Percentiles rank a stretch among this genome's conserved stretches.
Conservation (phyloP, 2,888 invertebrate genomes). For the Blera fallax region DNA sequence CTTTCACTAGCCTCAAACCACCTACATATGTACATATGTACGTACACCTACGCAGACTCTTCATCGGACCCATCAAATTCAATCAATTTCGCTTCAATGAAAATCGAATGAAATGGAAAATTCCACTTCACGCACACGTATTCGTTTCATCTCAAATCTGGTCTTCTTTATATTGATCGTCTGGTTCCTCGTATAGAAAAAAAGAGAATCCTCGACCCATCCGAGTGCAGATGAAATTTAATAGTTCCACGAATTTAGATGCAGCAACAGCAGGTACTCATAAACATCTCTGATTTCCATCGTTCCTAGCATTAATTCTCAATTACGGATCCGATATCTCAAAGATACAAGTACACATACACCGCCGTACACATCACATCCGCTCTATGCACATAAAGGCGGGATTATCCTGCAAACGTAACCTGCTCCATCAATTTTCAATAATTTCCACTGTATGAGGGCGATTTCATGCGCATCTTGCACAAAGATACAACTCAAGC, state of each 20-base stretch:
- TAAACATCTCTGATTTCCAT: background rate
- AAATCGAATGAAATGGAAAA: background rate
- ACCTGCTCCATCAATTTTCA: conserved; percentile 32
- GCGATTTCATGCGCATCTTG: background rate
- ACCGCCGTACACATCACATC: too few relatives aligned
- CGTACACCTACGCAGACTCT: too few relatives aligned
- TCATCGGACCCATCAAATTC: background rate
- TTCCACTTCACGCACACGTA: background rate
- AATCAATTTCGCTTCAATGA: background rate
- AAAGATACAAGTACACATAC: background rate
- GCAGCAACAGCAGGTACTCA: conserved; percentile 7
- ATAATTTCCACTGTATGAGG: conserved; percentile 37
- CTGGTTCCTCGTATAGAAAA: background rate
- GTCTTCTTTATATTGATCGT: background rate
- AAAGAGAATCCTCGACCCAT: background rate
- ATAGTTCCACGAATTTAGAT: conserved; percentile 2
- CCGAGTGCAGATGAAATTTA: background rate
- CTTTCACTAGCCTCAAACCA: background rate
- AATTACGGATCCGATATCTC: conserved; percentile 13
- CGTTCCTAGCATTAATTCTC: background rate
- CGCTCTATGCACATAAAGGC: background rate
- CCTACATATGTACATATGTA: background rate
- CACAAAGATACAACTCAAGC: conserved; percentile 6
- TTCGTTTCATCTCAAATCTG: background rate
- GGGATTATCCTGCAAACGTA: conserved; percentile 9